A percentile compares a stretch with the other conserved stretches of the same genome.
phyloP scores from a whole-genome alignment of 2,113 vertebrate species.

The Miniopterus natalensis region DNA sequence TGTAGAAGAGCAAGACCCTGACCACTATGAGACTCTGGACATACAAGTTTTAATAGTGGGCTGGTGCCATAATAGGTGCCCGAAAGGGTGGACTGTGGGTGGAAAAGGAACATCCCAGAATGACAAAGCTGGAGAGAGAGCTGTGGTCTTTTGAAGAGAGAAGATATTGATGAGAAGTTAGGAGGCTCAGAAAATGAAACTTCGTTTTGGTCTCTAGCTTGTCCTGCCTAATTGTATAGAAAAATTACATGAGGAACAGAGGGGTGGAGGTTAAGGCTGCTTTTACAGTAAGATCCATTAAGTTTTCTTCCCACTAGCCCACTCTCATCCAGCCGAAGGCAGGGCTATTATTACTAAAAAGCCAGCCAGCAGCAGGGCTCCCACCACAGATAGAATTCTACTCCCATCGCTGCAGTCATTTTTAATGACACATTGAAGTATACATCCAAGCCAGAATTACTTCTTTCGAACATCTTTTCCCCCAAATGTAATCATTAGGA shows the following conservation, averaged over 20 bases:
- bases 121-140: neutral
- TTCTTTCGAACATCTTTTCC: constrained; percentile 8
- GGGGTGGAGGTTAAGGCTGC: constrained; percentile 40
- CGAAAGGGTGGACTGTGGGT: neutral
- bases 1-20: neutral
- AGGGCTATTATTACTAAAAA: constrained; percentile 47
- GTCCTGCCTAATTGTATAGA: constrained; percentile 42
- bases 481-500: constrained; percentile 30
- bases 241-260: constrained; percentile 45
- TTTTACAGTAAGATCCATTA: constrained; percentile 78
- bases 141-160: neutral
- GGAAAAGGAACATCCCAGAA: neutral
- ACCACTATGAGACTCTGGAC: neutral
- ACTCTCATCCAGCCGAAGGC: constrained; percentile 41
- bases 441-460: constrained; percentile 13
- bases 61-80: neutral
- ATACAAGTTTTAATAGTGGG: neutral
- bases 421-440: constrained; percentile 57
- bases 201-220: constrained; percentile 21
- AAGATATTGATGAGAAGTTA: constrained; percentile 44
- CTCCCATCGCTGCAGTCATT: neutral
- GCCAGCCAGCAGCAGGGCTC: neutral
- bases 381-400: neutral
- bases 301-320: constrained; percentile 50
- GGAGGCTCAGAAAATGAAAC: neutral